Evolutionary conservation across 2,797 vertebrate species (phyloP).

Genomic region (Cyclopterus lumpus): DNA sequence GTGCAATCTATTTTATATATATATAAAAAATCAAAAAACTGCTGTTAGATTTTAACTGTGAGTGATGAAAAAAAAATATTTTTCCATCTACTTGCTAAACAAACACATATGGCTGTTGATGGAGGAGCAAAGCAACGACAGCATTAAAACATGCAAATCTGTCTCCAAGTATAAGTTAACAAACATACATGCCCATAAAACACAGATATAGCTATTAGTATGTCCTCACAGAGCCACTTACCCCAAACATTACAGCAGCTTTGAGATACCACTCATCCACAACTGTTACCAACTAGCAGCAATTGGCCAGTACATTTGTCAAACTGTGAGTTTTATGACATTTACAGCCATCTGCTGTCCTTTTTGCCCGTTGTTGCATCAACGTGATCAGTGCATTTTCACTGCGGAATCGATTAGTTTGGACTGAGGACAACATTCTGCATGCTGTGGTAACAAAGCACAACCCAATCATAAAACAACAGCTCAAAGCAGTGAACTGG

Average conservation of each 20-base stretch:
- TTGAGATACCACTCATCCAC: background rate
- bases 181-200: background rate
- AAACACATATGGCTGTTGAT: background rate
- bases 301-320: constrained; percentile 18
- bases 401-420: constrained; percentile 24
- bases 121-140: background rate
- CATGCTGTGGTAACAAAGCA: constrained; percentile 12
- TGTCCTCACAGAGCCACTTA: background rate
- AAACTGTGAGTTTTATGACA: constrained; percentile 11
- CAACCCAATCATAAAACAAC: constrained; percentile 31
- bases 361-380: constrained; percentile 6
- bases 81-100: background rate
- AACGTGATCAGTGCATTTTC: background rate
- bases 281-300: background rate
- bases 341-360: constrained; percentile 1
- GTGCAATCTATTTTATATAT: background rate
- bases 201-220: background rate
- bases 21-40: background rate
- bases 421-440: constrained; percentile 16
- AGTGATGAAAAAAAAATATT: no score
- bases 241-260: constrained; percentile 1
- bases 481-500: constrained; percentile 4
- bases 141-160: constrained; percentile 9
- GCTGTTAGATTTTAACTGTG: background rate
- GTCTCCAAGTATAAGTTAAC: background rate